phyloP scores from a whole-genome alignment of 2,888 invertebrate species.

The Agrilus biguttatus region DNA sequence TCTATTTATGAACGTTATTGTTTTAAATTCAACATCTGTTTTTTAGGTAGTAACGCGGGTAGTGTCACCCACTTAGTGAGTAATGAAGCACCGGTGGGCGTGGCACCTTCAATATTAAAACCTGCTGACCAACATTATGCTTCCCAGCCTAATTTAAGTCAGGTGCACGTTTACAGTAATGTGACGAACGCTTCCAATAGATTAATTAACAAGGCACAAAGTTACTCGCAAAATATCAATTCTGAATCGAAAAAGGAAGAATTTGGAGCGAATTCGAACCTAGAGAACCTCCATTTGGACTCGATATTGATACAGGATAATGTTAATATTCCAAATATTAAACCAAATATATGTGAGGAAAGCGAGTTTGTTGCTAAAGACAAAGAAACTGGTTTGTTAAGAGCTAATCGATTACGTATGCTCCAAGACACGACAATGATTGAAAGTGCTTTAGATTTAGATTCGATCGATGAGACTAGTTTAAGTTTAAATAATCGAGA shows the following conservation, averaged over 20 bases:
- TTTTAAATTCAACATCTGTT: constrained; percentile 11
- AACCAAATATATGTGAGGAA: constrained; percentile 20
- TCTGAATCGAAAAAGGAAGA: constrained; percentile 6
- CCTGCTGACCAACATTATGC: constrained; percentile 25
- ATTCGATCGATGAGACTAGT: constrained; percentile 66
- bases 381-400: constrained; percentile 37
- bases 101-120: constrained; percentile 22
- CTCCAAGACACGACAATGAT: constrained; percentile 84
- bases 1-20: not conserved
- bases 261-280: constrained; percentile 15
- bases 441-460: constrained; percentile 76
- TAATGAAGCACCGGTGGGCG: constrained; percentile 47
- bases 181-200: constrained; percentile 12
- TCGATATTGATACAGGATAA: constrained; percentile 28
- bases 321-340: constrained; percentile 20
- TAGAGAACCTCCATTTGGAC: constrained; percentile 43
- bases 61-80: constrained; percentile 50
- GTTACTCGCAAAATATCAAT: constrained; percentile 23
- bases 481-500: constrained; percentile 51
- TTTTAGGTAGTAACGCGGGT: constrained; percentile 49
- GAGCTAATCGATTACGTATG: constrained; percentile 60
- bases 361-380: constrained; percentile 29
- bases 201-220: constrained; percentile 24
- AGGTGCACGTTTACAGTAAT: constrained; percentile 31
- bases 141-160: constrained; percentile 28